phyloP scores from a whole-genome alignment of 1,140 invertebrate species.

The Melitaea cinxia region DNA sequence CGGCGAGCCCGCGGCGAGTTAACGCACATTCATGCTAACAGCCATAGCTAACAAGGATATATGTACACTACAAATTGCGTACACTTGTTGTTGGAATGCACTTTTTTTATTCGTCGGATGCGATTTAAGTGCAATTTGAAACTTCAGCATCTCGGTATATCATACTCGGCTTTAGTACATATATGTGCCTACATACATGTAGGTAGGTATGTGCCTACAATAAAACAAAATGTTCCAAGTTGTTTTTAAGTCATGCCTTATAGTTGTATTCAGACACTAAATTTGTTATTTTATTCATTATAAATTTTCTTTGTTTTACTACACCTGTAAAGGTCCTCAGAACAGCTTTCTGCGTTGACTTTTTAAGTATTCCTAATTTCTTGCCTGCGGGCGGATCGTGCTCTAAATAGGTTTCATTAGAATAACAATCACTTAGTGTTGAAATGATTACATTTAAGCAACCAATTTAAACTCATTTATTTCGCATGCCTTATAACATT shows the following conservation, averaged over 20 bases:
- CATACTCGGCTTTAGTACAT: not conserved
- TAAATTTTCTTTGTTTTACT: too few species aligned
- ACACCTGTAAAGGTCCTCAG: too few species aligned
- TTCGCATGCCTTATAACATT: too few species aligned
- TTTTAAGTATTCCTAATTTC: not conserved
- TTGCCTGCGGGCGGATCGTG: slow-evolving; percentile 41
- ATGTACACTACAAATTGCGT: slow-evolving; percentile 33
- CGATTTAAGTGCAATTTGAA: slow-evolving; percentile 16
- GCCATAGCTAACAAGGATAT: slow-evolving; percentile 48
- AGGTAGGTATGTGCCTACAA: too few species aligned
- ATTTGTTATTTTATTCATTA: too few species aligned
- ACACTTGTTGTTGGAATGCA: slow-evolving; percentile 33
- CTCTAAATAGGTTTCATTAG: slow-evolving; percentile 39
- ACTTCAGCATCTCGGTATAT: slow-evolving; percentile 9
- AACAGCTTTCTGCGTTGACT: not conserved
- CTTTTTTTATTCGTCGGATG: slow-evolving; percentile 22
- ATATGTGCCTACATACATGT: too few species aligned
- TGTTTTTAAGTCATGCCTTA: too few species aligned
- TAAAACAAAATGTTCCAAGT: too few species aligned
- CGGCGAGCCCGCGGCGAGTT: slow-evolving; percentile 40
- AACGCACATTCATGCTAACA: slow-evolving; percentile 44
- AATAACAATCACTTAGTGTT: slow-evolving; percentile 29
- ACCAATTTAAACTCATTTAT: not conserved
- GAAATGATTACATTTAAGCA: slow-evolving; percentile 8
- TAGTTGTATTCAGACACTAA: too few species aligned